A percentile compares a stretch with the other conserved stretches of the same genome.
These are phyloP conservation scores for Drosophila trapezifrons DNA, from an alignment of 1,140 invertebrate genomes.

Conservation along the genomic window DNA sequence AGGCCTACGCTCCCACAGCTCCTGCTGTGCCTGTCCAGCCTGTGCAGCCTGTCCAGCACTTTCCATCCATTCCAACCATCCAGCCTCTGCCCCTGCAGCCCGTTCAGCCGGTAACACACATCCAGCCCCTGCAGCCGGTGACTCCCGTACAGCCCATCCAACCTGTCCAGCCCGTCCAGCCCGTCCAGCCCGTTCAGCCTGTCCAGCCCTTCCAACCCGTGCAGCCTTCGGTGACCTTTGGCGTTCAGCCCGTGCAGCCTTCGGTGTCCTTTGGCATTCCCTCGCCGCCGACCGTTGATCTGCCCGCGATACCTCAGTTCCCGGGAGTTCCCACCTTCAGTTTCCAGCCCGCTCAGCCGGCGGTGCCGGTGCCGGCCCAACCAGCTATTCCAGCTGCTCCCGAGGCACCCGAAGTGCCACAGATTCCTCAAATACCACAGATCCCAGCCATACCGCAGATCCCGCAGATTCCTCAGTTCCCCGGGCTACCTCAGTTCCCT, in stretches of 20 bases:
- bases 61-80: constrained; percentile 6
- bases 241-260: constrained; percentile 30
- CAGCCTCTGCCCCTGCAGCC: constrained; percentile 46
- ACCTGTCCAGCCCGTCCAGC: constrained; percentile 45
- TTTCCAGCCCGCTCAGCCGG: constrained; percentile 45
- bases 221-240: constrained; percentile 31
- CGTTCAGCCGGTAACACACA: constrained; percentile 31
- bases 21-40: constrained; percentile 38
- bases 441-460: constrained; percentile 31
- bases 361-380: constrained; percentile 38
- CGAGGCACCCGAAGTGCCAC: constrained; percentile 34
- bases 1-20: constrained; percentile 45
- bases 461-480: constrained; percentile 39
- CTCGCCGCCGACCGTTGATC: constrained; percentile 17
- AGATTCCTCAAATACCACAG: constrained; percentile 29
- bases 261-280: constrained; percentile 23
- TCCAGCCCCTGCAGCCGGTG: constrained; percentile 19
- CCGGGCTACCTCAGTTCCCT: constrained; percentile 33
- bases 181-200: constrained; percentile 38
- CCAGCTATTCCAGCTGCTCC: constrained; percentile 35
- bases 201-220: constrained; percentile 15
- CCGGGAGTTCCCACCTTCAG: constrained; percentile 44
- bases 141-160: constrained; percentile 18
- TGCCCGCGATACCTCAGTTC: constrained; percentile 18
- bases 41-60: constrained; percentile 14